Base-by-base conservation (phyloP, 2,888 invertebrate genomes). In the Tinea pellionella region DNA sequence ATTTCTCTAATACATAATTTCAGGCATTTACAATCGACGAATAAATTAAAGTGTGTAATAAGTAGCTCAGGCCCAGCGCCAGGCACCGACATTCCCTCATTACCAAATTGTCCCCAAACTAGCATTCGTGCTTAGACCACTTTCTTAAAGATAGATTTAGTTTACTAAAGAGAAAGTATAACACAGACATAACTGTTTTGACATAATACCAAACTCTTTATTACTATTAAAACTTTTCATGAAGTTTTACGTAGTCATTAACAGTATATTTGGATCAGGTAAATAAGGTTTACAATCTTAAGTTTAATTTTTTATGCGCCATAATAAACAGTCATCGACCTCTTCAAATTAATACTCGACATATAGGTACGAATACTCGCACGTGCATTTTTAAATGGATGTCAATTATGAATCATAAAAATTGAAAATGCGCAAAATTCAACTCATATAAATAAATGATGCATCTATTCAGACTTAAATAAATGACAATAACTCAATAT, bases 11-110 rank as follows among this genome's bases (percentile, higher is more conserved):
- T 37, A 37, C n/a, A 37, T 37, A 7, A 16, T 47, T 47, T 47
- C 2, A 47, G 47, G 6, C 47, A 47, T 47, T 47, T 47, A 47
- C 67, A 75, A 73, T 73, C 73, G 73, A 69, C 75, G 77, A 78
- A 80, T 81, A 80, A 80, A 80, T 81, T 81, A 80, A 78, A 77
- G 74, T 71, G 72, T 68, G 77, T 78, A 78, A 73, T 80, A 79
- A 79, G 76, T 73, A 74, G 76, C 69, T 63, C 67, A 69, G 67
- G 65, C 66, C 66, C 73, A 72, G 78, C 80, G 74, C 80, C 76
- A 75, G 77, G 76, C 71, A 77, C 75, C 67, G 78, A 68, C 69
- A 69, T 69, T 65, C 75, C 77, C 80, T 81, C 77, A 78, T 78
- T 81, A 77, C 79, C 69, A 74, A 78, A 78, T 78, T 79, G 80